Percentiles rank a stretch among this genome's conserved stretches.
phyloP scores from a whole-genome alignment of 2,888 invertebrate genomes.

The Diloba caeruleocephala region DNA sequence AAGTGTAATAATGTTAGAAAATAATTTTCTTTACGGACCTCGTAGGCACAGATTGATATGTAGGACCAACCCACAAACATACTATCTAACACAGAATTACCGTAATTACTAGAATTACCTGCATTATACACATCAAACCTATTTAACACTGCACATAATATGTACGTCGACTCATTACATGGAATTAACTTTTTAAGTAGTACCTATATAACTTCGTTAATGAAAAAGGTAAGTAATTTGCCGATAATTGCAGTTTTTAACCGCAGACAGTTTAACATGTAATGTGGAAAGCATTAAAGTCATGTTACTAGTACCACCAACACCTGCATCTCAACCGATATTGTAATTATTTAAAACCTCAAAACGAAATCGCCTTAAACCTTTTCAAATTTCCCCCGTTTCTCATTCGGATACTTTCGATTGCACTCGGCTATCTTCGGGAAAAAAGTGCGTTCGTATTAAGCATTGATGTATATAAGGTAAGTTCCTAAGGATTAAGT shows the following conservation, averaged over 20 bases:
- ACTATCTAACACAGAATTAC: constrained; percentile 40
- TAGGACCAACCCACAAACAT: constrained; percentile 22
- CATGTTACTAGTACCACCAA: constrained; percentile 3
- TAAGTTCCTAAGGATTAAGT: too few species aligned
- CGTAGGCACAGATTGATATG: constrained; percentile 32
- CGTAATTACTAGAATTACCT: constrained; percentile 34
- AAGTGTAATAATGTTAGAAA: constrained; percentile 14
- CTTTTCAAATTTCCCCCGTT: constrained; percentile 43
- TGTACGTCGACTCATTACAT: background rate
- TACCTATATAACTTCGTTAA: background rate
- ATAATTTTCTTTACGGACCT: constrained; percentile 21
- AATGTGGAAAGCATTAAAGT: constrained; percentile 15
- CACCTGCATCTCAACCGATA: constrained; percentile 7
- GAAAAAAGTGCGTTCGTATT: constrained; percentile 29
- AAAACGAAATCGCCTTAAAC: constrained; percentile 41
- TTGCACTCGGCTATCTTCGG: constrained; percentile 22
- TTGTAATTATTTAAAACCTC: constrained; percentile 55
- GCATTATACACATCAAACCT: constrained; percentile 13
- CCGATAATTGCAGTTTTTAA: background rate
- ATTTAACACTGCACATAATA: constrained; percentile 18
- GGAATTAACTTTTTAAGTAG: constrained; percentile 9
- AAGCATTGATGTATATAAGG: too few species aligned
- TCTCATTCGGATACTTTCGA: constrained; percentile 22
- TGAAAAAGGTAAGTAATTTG: background rate
- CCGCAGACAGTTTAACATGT: constrained; percentile 12